Percentiles rank a stretch among this genome's conserved stretches.
phyloP scores from a whole-genome alignment of 2,888 invertebrate species.

The Luperina nickerlii region DNA sequence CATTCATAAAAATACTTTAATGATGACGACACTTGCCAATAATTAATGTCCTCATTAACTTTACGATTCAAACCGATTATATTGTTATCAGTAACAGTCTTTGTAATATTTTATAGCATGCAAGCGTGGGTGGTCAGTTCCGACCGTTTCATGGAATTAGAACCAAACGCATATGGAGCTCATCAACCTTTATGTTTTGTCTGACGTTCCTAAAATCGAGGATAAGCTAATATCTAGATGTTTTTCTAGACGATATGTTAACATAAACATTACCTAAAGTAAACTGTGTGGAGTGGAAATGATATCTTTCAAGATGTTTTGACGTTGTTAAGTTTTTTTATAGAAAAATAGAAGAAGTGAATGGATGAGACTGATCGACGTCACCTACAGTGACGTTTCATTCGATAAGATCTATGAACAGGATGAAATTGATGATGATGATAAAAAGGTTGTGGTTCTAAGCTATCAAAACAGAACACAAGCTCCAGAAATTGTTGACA shows the following conservation, averaged over 20 bases:
- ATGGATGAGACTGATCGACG: not conserved
- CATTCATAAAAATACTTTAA: not conserved
- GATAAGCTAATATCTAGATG: slow-evolving; percentile 42
- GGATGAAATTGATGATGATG: not conserved
- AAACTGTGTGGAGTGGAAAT: slow-evolving; percentile 17
- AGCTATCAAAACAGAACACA: not conserved
- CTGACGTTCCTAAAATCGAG: slow-evolving; percentile 34
- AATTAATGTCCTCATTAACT: not conserved
- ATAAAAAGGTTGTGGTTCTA: not conserved
- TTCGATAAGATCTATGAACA: not conserved
- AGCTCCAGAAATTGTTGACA: not conserved
- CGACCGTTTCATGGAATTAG: slow-evolving; percentile 27
- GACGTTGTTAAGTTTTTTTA: not conserved
- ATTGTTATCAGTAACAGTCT: not conserved
- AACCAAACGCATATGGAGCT: slow-evolving; percentile 27
- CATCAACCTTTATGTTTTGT: slow-evolving; percentile 40
- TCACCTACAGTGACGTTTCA: not conserved
- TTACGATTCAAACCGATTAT: not conserved
- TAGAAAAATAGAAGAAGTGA: not conserved
- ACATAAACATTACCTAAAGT: slow-evolving; percentile 28
- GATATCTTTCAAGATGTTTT: slow-evolving; percentile 29
- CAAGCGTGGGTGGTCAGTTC: slow-evolving; percentile 37
- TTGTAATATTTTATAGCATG: slow-evolving; percentile 9
- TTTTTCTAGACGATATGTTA: slow-evolving; percentile 29
- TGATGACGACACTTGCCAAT: not conserved